Base-by-base conservation (phyloP, 35 echinoderm and acorn worm genomes). In the Ophioderma brevispina region DNA sequence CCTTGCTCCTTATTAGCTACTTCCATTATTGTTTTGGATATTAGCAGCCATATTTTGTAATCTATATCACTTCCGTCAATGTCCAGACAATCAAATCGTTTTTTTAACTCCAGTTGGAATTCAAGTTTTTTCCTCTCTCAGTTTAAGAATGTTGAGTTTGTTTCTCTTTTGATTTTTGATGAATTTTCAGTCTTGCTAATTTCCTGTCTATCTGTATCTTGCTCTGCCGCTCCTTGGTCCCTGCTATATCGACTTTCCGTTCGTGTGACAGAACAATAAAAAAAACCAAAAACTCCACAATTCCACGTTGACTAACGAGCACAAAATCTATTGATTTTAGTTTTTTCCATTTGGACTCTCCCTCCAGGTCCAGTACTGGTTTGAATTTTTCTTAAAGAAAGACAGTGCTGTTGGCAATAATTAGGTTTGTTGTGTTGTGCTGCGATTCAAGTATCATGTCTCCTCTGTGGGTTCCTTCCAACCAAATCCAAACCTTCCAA, bases 351-450 rank as follows among this genome's bases (percentile, higher is more conserved):
- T 85, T 63, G 83, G 83, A 64, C 83, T 85, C 31, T 85, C 52
- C 83, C n/a, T n/a, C n/a, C 83, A 85, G 0, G 41, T 64, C 83
- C 83, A 85, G 37, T 85, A 85, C 35, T 50, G 56, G 23, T 4
- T 37, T 59, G 56, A 31, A 36, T 63, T 1, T 64, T 85, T 85
- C 55, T 85, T 64, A 15, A 85, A 85, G 31, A 11, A 85, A 18
- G 46, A n/a, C n/a, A n/a, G n/a, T n/a, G n/a, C n/a, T 85, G 35
- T 85, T 85, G 30, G 46, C 52, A 33, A 85, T 40, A 15, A 35
- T 64, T 15, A 85, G 52, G 0, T 34, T 33, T 32, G n/a, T n/a
- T n/a, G n/a, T 64, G 46, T 34, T 64, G 34, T 31, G 56, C 55
- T 18, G 35, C 52, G 35, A 85, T 34, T 85, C 83, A 32, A 85